A percentile compares a stretch with the other conserved stretches of the same genome.
phyloP scores from a whole-genome alignment of 2,797 vertebrate species.

The Pyrrhura leucotis region DNA sequence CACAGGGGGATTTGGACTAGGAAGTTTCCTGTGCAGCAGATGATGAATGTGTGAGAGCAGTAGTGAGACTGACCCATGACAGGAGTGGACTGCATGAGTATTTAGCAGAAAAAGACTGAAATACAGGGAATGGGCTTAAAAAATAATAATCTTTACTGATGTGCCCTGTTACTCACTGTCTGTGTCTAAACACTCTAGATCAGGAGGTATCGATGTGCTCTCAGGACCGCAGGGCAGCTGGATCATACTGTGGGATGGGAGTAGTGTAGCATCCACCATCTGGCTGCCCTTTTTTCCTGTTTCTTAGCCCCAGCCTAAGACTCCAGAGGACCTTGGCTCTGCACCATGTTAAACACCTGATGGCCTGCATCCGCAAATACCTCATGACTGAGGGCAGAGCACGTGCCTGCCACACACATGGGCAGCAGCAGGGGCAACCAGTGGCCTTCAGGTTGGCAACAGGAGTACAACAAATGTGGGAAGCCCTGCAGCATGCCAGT shows the following conservation, averaged over 20 bases:
- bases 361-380: background rate
- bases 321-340: background rate
- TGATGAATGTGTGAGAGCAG: background rate
- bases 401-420: fast-evolving
- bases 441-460: background rate
- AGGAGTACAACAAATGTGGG: fast-evolving
- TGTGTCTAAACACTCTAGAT: background rate
- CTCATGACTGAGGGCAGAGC: fast-evolving
- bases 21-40: background rate
- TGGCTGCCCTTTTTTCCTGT: background rate
- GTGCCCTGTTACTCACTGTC: background rate
- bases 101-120: background rate
- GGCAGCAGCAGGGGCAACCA: background rate
- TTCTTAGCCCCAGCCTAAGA: background rate
- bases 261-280: background rate
- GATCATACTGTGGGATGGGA: background rate
- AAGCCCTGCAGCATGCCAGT: background rate
- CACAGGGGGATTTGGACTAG: background rate
- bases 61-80: fast-evolving
- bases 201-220: background rate
- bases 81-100: background rate
- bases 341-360: background rate
- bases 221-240: background rate
- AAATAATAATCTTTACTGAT: background rate
- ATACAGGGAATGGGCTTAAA: background rate